Percentiles rank a stretch among this genome's conserved stretches.
These are phyloP conservation scores for Watersipora subatra DNA, from an alignment of 1,140 invertebrate species.

Conservation along the genomic window DNA sequence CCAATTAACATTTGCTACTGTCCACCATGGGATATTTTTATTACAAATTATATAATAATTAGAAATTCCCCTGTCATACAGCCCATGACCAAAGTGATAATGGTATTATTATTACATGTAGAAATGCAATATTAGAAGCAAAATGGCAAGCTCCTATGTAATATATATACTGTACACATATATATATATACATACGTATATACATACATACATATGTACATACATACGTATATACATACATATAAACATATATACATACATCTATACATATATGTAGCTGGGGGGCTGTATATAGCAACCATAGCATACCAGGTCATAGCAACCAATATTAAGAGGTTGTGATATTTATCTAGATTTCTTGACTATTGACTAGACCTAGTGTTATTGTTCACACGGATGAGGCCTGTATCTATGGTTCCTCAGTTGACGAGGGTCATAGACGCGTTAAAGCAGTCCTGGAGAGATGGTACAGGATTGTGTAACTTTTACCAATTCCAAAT, in stretches of 20 bases:
- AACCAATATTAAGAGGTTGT: not conserved
- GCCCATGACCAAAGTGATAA: no score
- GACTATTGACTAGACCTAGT: not conserved
- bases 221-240: conserved; percentile 6
- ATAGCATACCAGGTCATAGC: not conserved
- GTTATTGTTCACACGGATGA: not conserved
- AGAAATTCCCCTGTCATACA: no score
- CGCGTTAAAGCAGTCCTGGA: no score
- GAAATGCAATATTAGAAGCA: no score
- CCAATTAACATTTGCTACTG: no score
- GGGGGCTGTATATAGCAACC: not conserved
- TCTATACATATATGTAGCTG: not conserved
- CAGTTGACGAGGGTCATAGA: no score
- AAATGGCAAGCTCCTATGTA: no score
- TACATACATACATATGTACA: not conserved
- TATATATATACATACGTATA: conserved; percentile 7
- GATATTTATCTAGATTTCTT: not conserved
- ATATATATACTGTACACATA: conserved; percentile 1
- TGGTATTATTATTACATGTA: no score
- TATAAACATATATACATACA: not conserved
- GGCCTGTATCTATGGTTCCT: not conserved
- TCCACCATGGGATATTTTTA: no score
- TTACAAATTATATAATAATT: no score
- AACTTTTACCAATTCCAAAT: no score
- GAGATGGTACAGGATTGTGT: no score